Evolutionary conservation across 2,113 vertebrate species (phyloP), one percentile per base, ranked within the genome.

Genomic region (Atlantisia rogersi): DNA sequence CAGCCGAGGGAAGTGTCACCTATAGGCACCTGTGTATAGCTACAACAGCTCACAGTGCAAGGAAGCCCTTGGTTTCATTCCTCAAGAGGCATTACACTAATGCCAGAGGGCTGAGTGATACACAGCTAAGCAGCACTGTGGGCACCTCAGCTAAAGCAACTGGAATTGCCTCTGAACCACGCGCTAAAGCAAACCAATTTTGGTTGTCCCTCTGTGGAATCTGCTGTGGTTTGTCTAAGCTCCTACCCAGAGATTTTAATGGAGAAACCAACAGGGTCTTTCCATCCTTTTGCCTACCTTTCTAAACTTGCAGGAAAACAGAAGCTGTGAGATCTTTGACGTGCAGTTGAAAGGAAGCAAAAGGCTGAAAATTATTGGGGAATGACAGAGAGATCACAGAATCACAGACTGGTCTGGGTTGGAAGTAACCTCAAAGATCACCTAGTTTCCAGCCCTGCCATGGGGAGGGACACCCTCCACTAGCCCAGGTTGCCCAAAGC

Each of bases 101-200:
- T 26, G 58, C 50, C 42, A 65, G 11, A 22, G 71, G 31, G 7
- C 26, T 28, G n/a, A 71, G 25, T 2, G 18, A 77, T 2, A n/a
- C 14, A 17, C 29, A 69, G 5, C 3, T 15, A 48, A 29, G 35
- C 1, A 75, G 26, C 2, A 1, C 21, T 11, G 9, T 0, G 18
- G 35, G 31, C 19, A 40, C 31, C 25, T 46, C 50, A 40, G 22
- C 39, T 24, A 53, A 59, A 59, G 53, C 35, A 52, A 62, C 35
- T 48, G 35, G 16, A 59, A 62, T 44, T 0, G 0, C 26, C 46
- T 32, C 63, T 18, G 39, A 25, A 13, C 15, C 1, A 0, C 5
- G 32, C 14, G 39, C 46, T 55, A 32, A 73, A 35, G 10, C 39
- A 71, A 76, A 69, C 5, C 0, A 0, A 39, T 35, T 56, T 31